Evolutionary conservation across 2,797 vertebrate genomes (phyloP).

Genomic region (Cygnus olor): DNA sequence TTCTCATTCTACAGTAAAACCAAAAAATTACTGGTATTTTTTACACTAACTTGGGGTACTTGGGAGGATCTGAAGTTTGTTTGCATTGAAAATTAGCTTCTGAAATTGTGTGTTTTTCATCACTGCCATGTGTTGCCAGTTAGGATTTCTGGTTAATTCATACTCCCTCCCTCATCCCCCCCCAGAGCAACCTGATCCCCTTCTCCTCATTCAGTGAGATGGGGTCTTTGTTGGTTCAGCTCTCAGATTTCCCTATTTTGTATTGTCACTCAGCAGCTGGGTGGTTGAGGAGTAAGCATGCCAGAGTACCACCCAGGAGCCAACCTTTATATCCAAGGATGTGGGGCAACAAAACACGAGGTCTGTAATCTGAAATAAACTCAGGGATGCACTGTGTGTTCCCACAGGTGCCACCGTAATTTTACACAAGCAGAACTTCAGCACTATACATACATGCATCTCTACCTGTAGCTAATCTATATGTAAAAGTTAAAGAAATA

Average conservation of each 20-base stretch:
- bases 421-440: background rate
- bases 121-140: background rate
- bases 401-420: rapidly evolving
- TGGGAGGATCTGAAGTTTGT: background rate
- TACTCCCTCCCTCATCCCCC: rapidly evolving
- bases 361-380: background rate
- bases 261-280: rapidly evolving
- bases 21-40: background rate
- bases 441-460: background rate
- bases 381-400: background rate
- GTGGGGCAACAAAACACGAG: background rate
- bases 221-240: background rate
- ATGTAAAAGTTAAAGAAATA: no score
- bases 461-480: background rate
- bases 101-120: background rate
- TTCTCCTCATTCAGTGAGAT: background rate
- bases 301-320: background rate
- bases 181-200: background rate
- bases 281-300: background rate
- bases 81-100: background rate
- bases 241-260: rapidly evolving
- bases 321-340: background rate
- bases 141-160: background rate
- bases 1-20: background rate
- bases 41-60: background rate